Percentiles rank a stretch among this genome's conserved stretches.
Evolutionary conservation across 2,113 vertebrate genomes (phyloP).

Genomic region (Cichladusa arquata): DNA sequence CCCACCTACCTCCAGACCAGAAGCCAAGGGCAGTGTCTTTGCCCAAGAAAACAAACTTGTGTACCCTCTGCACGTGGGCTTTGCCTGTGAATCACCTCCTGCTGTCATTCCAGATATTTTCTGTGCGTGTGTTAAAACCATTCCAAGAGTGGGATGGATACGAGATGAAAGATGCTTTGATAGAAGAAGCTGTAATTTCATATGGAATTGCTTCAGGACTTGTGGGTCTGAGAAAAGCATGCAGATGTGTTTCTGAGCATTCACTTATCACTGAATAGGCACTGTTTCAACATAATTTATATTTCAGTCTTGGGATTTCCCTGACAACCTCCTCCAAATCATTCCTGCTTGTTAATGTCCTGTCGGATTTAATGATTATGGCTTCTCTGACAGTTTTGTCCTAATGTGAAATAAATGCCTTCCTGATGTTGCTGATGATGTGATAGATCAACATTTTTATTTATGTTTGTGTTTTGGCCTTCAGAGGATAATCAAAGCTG

Average conservation of each 20-base stretch:
- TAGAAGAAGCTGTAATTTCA: not conserved
- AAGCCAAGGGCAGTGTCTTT: not conserved
- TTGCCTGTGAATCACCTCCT: slow-evolving; percentile 7
- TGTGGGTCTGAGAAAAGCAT: not conserved
- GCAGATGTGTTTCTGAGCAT: slow-evolving; percentile 12
- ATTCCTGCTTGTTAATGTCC: slow-evolving; percentile 20
- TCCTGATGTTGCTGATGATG: slow-evolving; percentile 9
- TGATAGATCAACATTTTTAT: not conserved
- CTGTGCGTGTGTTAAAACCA: not conserved
- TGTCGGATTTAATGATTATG: slow-evolving; percentile 32
- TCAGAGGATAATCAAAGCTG: not conserved
- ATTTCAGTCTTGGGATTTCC: slow-evolving; percentile 41
- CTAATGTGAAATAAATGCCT: slow-evolving; percentile 47
- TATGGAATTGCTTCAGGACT: not conserved
- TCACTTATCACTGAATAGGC: not conserved
- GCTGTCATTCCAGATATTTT: slow-evolving; percentile 6
- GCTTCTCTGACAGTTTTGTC: not conserved
- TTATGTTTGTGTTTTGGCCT: not conserved
- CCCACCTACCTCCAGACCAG: not conserved
- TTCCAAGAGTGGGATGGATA: not conserved
- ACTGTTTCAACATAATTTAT: not conserved
- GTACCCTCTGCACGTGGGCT: not conserved
- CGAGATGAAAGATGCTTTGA: not conserved
- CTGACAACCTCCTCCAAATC: slow-evolving; percentile 27
- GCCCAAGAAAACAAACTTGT: not conserved